Evolutionary conservation across 2,888 invertebrate species (phyloP).

Genomic region (Watsonalla cultraria): DNA sequence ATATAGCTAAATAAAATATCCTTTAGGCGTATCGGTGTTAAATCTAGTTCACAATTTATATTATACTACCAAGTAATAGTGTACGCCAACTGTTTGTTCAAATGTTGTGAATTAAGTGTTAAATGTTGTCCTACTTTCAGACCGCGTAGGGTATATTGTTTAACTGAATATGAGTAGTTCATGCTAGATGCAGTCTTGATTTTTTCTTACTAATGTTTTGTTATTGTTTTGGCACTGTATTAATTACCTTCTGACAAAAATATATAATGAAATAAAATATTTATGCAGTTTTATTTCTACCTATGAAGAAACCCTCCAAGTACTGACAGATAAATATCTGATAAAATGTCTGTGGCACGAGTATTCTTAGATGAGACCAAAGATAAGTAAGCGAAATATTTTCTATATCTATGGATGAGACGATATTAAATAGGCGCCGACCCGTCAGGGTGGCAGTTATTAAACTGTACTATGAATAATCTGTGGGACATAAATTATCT

Average conservation of each 20-base stretch:
- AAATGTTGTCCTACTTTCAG: constrained; percentile 60
- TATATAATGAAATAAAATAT: constrained; percentile 72
- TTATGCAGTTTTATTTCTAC: constrained; percentile 55
- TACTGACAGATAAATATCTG: too few relatives aligned
- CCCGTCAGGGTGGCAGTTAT: too few relatives aligned
- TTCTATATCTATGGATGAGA: too few relatives aligned
- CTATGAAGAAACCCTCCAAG: neutral
- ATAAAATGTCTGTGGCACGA: too few relatives aligned
- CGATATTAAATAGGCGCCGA: too few relatives aligned
- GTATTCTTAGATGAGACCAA: too few relatives aligned
- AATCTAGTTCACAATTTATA: constrained; percentile 66
- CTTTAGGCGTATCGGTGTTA: constrained; percentile 73
- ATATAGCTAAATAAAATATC: constrained; percentile 58
- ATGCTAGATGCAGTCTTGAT: constrained; percentile 75
- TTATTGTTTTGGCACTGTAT: constrained; percentile 79
- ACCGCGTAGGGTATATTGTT: constrained; percentile 55
- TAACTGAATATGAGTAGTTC: constrained; percentile 66
- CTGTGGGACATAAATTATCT: too few relatives aligned
- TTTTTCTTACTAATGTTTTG: constrained; percentile 78
- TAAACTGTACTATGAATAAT: too few relatives aligned
- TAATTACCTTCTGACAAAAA: constrained; percentile 79
- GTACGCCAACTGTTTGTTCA: constrained; percentile 67
- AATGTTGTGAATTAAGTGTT: constrained; percentile 73
- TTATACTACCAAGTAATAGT: constrained; percentile 20
- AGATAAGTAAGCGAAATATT: too few relatives aligned